Conservation (phyloP, 2,888 invertebrate genomes). For the Pseudoips prasinana region DNA sequence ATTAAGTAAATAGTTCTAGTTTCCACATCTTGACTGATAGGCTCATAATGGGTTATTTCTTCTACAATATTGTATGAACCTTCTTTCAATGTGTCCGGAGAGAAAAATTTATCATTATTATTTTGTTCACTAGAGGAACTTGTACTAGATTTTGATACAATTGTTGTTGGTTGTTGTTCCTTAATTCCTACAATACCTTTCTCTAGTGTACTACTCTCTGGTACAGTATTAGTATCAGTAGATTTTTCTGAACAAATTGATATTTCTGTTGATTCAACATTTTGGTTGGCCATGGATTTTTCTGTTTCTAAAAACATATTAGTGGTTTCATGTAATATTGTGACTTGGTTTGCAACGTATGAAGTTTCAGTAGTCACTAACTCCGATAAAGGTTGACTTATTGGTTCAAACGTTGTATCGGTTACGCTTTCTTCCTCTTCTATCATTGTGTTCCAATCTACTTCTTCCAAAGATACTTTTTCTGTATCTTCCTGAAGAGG, state of each 20-base stretch:
- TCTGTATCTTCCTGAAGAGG: constrained; percentile 19
- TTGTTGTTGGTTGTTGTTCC: constrained; percentile 16
- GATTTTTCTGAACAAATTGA: not conserved
- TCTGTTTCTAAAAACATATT: constrained; percentile 30
- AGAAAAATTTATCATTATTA: constrained; percentile 65
- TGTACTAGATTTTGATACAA: not conserved
- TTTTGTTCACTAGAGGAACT: constrained; percentile 60
- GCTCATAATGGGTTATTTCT: constrained; percentile 55
- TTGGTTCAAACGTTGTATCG: constrained; percentile 43
- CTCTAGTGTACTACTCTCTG: constrained; percentile 1
- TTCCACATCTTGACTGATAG: constrained; percentile 51
- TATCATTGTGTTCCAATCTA: constrained; percentile 72
- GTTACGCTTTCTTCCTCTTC: constrained; percentile 61
- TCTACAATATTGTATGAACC: constrained; percentile 53
- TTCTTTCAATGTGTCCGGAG: constrained; percentile 47
- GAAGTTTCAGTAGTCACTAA: constrained; percentile 26
- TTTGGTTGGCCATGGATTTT: too few species aligned
- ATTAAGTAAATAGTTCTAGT: constrained; percentile 84
- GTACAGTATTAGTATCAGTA: not conserved
- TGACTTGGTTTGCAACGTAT: constrained; percentile 67
- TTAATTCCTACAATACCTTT: constrained; percentile 10
- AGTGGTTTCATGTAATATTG: constrained; percentile 54
- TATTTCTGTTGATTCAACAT: constrained; percentile 17
- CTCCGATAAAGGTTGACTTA: constrained; percentile 34
- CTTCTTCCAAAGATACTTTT: constrained; percentile 51